Evolutionary conservation across 92 coral and sea anemone species (phyloP), one percentile per base, ranked within the genome.

Genomic region (Palythoa grandiflora): DNA sequence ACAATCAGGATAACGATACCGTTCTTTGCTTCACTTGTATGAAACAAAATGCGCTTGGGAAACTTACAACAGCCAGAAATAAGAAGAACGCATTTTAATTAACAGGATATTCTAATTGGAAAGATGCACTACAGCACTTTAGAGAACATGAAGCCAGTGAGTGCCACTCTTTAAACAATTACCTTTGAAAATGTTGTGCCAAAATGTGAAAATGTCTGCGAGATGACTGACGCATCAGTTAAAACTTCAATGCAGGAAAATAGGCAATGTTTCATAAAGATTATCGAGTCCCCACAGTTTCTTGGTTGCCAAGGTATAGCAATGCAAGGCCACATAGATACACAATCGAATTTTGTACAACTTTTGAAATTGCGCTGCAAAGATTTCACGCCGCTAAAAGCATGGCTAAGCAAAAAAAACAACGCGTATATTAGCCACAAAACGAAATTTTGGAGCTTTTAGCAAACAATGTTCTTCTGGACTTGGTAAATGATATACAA

Each of bases 101-200:
- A 44, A 44, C 4, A 44, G 6, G 50, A 44, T 44, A 3, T 44
- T 44, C 50, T 44, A 44, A 44, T 44, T 44, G 50, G 50, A 44
- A 44, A 44, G 50, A 3, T 44, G 50, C 19, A 55, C 61, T 55
- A 55, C 61, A 55, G 68, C 68, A 60, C 68, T 60, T 60, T 60
- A 15, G 7, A 60, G 68, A 60, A 60, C 68, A 60, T 60, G 68
- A 60, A 55, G 20, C 21, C 68, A 60, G 68, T 2, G 68, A 60
- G 35, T 60, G 68, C 35, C 61, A 14, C 53, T 73, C 77, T 73
- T 73, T 73, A 73, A 73, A 39, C 77, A 73, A 73, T 35, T n/a
- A n/a, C n/a, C 77, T 40, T 73, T 40, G 77, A 73, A 73, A 17
- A 73, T 73, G 55, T 73, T 73, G 77, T 40, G 36, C 77, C 77